Conservation (phyloP, 2,888 invertebrate genomes). For the Chydorus sphaericus region DNA sequence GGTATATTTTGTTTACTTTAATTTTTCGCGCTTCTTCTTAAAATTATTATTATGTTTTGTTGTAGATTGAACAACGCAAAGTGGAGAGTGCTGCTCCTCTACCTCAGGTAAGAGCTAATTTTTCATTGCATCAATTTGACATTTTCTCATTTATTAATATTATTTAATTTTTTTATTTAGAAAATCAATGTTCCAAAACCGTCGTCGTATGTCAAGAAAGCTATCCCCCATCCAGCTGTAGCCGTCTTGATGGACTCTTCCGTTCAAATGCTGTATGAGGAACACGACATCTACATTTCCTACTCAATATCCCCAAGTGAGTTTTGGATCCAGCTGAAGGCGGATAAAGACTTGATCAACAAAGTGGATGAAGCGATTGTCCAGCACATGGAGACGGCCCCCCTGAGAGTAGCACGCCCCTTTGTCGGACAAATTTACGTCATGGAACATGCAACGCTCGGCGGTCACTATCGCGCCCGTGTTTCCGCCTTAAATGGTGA, state of each 20-base stretch:
- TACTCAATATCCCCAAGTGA: background rate
- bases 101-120: no score
- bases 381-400: background rate
- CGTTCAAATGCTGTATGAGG: background rate
- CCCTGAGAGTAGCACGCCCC: background rate
- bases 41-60: no score
- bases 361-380: background rate
- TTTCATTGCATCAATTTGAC: background rate
- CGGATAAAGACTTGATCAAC: background rate
- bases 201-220: background rate
- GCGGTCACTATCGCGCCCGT: no score
- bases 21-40: no score
- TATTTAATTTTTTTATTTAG: no score
- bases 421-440: background rate
- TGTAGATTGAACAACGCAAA: no score
- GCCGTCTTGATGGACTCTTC: background rate
- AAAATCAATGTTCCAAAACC: no score
- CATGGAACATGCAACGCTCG: background rate
- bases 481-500: no score
- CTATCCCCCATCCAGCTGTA: background rate
- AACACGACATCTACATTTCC: background rate
- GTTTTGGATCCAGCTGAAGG: background rate
- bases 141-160: background rate
- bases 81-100: no score
- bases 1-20: no score